Percentiles rank a stretch among this genome's conserved stretches.
These are phyloP conservation scores for Monomorium pharaonis DNA, from an alignment of 1,140 invertebrate genomes.

Conservation along the genomic window DNA sequence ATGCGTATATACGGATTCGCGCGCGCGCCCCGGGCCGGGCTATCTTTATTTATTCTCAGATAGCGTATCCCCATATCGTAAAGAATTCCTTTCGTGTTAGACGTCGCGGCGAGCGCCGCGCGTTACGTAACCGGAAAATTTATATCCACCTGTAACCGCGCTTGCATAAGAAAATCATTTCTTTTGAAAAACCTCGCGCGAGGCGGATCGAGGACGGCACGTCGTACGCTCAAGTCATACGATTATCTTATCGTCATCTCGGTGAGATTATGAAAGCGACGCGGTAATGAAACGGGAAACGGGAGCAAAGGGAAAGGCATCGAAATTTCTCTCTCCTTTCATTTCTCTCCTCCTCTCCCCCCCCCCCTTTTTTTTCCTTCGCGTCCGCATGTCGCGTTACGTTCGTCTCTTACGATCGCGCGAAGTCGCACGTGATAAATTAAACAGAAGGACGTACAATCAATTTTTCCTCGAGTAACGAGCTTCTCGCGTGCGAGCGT, in stretches of 20 bases:
- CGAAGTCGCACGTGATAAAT: background rate
- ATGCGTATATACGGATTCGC: background rate
- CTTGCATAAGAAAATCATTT: constrained; percentile 47
- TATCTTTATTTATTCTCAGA: constrained; percentile 28
- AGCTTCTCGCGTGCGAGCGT: background rate
- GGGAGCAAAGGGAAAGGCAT: background rate
- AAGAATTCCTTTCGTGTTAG: constrained; percentile 33
- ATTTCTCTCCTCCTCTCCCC: background rate
- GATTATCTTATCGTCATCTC: background rate
- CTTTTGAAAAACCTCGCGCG: background rate
- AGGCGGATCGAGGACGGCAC: background rate
- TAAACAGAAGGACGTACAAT: background rate
- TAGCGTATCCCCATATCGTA: background rate
- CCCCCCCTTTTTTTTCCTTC: background rate
- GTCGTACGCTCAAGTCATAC: background rate
- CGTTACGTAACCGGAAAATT: constrained; percentile 46
- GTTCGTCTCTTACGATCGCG: background rate
- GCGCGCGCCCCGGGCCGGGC: background rate
- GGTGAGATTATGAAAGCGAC: background rate
- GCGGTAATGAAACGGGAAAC: background rate
- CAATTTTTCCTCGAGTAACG: constrained; percentile 20
- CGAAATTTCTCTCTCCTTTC: background rate
- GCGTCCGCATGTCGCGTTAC: background rate
- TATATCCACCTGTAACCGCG: background rate
- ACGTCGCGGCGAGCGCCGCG: background rate